phyloP scores from a whole-genome alignment of 2,113 vertebrate genomes.

The Coptodon rendalli region DNA sequence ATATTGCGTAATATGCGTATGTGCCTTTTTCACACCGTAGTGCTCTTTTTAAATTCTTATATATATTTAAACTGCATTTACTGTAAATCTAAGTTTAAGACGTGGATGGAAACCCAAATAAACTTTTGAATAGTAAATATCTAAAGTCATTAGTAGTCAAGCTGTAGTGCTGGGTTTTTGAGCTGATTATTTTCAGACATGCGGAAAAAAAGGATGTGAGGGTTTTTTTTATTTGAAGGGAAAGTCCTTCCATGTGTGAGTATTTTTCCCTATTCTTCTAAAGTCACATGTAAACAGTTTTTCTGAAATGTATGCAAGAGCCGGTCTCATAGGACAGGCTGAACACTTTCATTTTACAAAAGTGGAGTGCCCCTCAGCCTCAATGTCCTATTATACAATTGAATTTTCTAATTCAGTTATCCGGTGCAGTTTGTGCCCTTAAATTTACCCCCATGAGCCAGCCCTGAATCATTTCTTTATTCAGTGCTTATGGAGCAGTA shows the following conservation, averaged over 20 bases:
- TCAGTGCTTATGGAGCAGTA: not conserved
- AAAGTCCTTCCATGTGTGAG: not conserved
- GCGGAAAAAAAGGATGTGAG: not conserved
- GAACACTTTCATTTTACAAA: not conserved
- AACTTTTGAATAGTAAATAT: not conserved
- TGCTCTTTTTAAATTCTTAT: not conserved
- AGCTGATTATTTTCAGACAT: not conserved
- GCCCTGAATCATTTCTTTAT: not conserved
- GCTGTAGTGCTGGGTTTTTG: not conserved
- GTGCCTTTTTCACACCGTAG: not conserved
- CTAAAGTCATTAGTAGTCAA: not conserved
- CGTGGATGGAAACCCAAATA: not conserved
- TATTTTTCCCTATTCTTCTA: not conserved
- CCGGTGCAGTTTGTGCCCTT: not conserved
- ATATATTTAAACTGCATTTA: not conserved
- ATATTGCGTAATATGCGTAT: not conserved
- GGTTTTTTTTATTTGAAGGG: not conserved
- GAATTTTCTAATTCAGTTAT: not conserved
- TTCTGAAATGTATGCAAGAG: not conserved
- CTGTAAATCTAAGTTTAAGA: not conserved
- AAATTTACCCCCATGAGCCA: not conserved
- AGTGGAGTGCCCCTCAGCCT: not conserved
- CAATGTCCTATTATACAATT: not conserved
- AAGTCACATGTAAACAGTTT: not conserved
- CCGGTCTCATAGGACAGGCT: not conserved